Percentiles rank a stretch among this genome's conserved stretches.
Conservation (phyloP, 2,888 invertebrate genomes). For the Caenorhabditis sp. region DNA sequence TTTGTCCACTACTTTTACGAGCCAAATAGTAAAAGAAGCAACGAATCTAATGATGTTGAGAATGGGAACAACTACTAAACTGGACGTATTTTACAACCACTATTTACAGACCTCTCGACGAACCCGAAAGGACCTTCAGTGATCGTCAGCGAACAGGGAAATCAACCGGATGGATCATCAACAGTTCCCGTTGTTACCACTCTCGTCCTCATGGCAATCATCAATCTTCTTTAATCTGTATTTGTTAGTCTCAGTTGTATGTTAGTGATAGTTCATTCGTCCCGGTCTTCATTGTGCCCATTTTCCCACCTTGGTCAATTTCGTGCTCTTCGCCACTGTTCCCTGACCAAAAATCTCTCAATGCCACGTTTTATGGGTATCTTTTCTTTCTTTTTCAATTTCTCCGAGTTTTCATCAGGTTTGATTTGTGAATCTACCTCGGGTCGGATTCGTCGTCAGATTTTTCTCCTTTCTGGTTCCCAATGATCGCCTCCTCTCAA, state of each 20-base stretch:
- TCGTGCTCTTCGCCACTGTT: conserved; percentile 14
- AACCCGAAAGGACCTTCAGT: conserved; percentile 57
- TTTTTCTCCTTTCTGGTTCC: conserved; percentile 2
- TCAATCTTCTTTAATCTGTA: conserved; percentile 10
- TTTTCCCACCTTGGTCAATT: neutral
- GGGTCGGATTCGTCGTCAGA: conserved; percentile 51
- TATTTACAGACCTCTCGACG: conserved; percentile 47
- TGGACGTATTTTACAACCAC: conserved; percentile 13
- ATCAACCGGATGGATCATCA: conserved; percentile 40
- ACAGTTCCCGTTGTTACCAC: neutral
- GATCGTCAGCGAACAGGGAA: conserved; percentile 46
- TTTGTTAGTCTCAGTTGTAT: neutral
- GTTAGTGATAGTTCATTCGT: conserved; percentile 44
- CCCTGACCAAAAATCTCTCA: conserved; percentile 11
- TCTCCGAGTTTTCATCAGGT: conserved; percentile 54
- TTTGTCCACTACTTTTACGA: conserved; percentile 59
- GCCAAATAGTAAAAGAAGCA: conserved; percentile 21
- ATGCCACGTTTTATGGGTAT: conserved; percentile 58
- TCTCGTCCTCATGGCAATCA: conserved; percentile 3
- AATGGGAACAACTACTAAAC: neutral
- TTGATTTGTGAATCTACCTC: conserved; percentile 48
- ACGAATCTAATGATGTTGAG: conserved; percentile 5
- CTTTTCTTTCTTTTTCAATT: conserved; percentile 7
- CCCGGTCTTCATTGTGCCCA: conserved; percentile 43
- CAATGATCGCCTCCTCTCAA: neutral